phyloP scores from a whole-genome alignment of 2,113 vertebrate genomes.

The Chroicocephalus ridibundus region DNA sequence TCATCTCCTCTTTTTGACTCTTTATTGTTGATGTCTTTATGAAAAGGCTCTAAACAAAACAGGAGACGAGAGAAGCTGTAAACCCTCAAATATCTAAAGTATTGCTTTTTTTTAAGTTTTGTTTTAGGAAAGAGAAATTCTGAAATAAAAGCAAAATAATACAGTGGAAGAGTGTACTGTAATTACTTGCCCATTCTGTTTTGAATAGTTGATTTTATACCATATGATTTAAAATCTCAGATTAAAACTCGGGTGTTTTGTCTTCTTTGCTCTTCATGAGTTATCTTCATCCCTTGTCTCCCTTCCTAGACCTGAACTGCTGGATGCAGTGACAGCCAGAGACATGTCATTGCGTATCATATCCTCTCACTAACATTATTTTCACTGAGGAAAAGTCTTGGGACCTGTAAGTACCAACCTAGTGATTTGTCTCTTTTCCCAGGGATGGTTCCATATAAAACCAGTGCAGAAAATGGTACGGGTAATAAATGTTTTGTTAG shows the following conservation, averaged over 20 bases:
- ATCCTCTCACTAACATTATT: not conserved
- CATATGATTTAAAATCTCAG: not conserved
- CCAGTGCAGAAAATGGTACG: not conserved
- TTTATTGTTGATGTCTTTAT: not conserved
- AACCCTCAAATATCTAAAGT: not conserved
- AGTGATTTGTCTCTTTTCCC: not conserved
- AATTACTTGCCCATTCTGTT: not conserved
- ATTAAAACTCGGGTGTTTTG: not conserved
- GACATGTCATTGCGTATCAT: not conserved
- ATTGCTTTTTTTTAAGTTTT: not conserved
- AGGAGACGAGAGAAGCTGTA: slow-evolving; percentile 11
- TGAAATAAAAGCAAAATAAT: not conserved
- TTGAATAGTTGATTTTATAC: not conserved
- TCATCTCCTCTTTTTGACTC: not conserved
- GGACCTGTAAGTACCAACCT: not conserved
- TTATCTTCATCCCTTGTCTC: not conserved
- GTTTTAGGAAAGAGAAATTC: not conserved
- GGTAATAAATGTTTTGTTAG: not conserved
- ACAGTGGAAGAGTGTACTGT: not conserved
- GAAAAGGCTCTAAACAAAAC: slow-evolving; percentile 6
- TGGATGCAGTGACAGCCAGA: not conserved
- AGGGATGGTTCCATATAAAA: not conserved
- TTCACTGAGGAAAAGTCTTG: not conserved
- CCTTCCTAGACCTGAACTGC: not conserved
- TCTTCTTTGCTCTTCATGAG: not conserved